Evolutionary conservation across 2,888 invertebrate genomes (phyloP).

Genomic region (Escarpia spicata): DNA sequence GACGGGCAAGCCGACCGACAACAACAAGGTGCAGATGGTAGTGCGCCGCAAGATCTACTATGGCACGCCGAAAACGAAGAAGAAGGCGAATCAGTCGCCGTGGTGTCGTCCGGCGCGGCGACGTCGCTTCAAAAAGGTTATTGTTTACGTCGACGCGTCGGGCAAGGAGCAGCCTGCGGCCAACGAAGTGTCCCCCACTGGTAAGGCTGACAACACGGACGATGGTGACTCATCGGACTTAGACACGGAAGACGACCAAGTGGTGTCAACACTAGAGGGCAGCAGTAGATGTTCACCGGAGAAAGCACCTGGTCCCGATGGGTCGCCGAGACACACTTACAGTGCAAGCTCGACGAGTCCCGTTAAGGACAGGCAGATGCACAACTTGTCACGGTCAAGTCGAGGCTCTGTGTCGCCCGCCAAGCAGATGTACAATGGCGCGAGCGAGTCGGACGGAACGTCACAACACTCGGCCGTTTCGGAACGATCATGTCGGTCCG

Average conservation of each 20-base stretch:
- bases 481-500: background rate
- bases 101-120: slow-evolving; percentile 28
- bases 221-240: background rate
- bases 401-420: background rate
- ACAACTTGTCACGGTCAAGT: background rate
- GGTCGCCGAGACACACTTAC: background rate
- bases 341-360: background rate
- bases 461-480: background rate
- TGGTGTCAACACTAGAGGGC: slow-evolving; percentile 5
- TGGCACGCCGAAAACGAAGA: background rate
- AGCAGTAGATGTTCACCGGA: background rate
- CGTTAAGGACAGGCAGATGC: background rate
- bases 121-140: slow-evolving; percentile 28
- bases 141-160: slow-evolving; percentile 34
- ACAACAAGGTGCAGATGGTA: slow-evolving; percentile 28
- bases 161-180: slow-evolving; percentile 32
- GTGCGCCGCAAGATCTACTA: slow-evolving; percentile 23
- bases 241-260: background rate
- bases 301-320: background rate
- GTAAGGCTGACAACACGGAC: slow-evolving; percentile 26
- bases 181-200: slow-evolving; percentile 20
- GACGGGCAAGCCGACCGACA: slow-evolving; percentile 7
- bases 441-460: background rate
- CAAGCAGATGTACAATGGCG: background rate
- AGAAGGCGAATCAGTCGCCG: slow-evolving; percentile 28